These are phyloP conservation scores for Poeciliopsis gracilis DNA, from an alignment of 2,797 vertebrate genomes.

Conservation along the genomic window DNA sequence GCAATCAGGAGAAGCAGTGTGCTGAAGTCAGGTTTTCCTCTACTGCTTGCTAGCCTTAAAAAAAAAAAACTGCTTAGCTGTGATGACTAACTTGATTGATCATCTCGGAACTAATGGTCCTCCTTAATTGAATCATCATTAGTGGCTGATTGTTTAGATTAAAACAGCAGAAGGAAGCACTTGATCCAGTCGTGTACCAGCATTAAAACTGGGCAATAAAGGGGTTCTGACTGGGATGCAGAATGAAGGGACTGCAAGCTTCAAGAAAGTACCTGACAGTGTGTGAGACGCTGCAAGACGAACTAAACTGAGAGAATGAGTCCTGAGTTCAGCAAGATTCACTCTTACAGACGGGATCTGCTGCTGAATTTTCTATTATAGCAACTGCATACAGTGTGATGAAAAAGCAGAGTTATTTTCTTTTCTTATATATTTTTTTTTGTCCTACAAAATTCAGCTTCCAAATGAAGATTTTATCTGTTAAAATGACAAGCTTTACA, in stretches of 20 bases:
- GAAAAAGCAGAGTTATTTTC: not conserved
- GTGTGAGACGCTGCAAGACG: not conserved
- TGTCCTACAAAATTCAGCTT: too few relatives aligned
- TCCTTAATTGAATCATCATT: constrained; percentile 70
- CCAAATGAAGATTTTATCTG: too few relatives aligned
- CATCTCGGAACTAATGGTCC: constrained; percentile 55
- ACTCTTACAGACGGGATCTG: not conserved
- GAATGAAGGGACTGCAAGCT: constrained; percentile 1
- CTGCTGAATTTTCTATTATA: not conserved
- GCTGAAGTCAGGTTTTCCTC: constrained; percentile 72
- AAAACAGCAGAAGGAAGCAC: constrained; percentile 52
- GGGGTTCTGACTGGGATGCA: constrained; percentile 15
- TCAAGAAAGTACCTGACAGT: not conserved
- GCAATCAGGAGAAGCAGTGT: constrained; percentile 47
- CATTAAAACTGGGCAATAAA: constrained; percentile 30
- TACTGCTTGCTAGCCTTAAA: constrained; percentile 44
- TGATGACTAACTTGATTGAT: constrained; percentile 62
- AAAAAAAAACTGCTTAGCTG: constrained; percentile 70
- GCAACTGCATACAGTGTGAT: not conserved
- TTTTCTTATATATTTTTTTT: too few relatives aligned
- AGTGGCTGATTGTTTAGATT: constrained; percentile 59
- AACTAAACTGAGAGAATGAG: not conserved
- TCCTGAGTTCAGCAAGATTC: not conserved
- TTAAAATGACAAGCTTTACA: too few relatives aligned
- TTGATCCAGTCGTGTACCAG: constrained; percentile 34